phyloP scores from a whole-genome alignment of 2,113 vertebrate genomes.

The Alouatta palliata region DNA sequence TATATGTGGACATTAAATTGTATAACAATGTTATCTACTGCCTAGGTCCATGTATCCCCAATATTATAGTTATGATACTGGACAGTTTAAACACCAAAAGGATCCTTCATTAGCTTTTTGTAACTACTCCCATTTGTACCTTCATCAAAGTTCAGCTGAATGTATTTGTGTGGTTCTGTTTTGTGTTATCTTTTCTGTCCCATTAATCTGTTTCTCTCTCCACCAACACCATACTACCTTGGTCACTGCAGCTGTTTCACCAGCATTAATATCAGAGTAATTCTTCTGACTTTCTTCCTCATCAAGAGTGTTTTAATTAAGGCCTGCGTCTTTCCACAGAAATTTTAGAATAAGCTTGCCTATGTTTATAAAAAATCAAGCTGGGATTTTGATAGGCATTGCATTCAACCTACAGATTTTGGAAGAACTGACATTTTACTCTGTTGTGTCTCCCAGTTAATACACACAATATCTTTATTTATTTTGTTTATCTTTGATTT shows the following conservation, averaged over 20 bases:
- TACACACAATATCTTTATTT: not conserved
- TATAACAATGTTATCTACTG: not conserved
- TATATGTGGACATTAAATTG: not conserved
- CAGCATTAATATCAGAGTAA: not conserved
- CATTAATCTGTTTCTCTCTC: not conserved
- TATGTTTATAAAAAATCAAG: not conserved
- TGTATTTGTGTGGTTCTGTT: not conserved
- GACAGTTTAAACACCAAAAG: fast-evolving
- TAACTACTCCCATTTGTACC: not conserved
- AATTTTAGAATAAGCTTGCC: not conserved
- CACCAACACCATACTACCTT: not conserved
- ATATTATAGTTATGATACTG: fast-evolving
- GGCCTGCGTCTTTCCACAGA: not conserved
- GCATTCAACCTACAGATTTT: not conserved
- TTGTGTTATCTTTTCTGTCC: not conserved
- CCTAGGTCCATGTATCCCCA: not conserved
- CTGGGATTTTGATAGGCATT: not conserved
- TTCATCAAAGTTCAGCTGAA: not conserved
- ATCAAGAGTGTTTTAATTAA: not conserved
- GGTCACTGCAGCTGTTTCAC: not conserved
- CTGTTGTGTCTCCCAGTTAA: not conserved
- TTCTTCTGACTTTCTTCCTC: not conserved
- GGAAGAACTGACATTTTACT: not conserved
- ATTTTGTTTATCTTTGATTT: not conserved
- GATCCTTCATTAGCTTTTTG: not conserved